A percentile compares a stretch with the other conserved stretches of the same genome.
phyloP scores from a whole-genome alignment of 2,888 invertebrate species.

The Caenorhabditis afra region DNA sequence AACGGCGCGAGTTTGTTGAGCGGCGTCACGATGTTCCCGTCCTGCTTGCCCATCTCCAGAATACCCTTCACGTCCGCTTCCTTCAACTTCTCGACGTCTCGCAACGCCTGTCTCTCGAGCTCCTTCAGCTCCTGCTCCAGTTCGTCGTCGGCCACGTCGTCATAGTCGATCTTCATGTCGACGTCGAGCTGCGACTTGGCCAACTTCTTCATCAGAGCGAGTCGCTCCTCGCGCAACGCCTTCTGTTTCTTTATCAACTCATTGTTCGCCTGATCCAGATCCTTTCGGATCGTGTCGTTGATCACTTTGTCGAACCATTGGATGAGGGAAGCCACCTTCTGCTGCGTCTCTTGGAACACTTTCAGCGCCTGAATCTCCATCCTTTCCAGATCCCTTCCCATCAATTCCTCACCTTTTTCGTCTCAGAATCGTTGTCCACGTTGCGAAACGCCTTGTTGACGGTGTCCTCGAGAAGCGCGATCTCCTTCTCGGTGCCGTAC shows the following conservation, averaged over 20 bases:
- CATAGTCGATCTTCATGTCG: constrained; percentile 79
- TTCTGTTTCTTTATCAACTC: constrained; percentile 81
- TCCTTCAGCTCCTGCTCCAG: constrained; percentile 79
- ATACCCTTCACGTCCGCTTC: constrained; percentile 72
- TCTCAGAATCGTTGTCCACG: constrained; percentile 82
- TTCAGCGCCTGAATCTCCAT: constrained; percentile 79
- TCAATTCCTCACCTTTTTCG: constrained; percentile 70
- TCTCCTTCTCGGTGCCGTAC: constrained; percentile 83
- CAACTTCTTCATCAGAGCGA: constrained; percentile 82
- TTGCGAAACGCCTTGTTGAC: constrained; percentile 83
- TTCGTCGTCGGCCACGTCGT: constrained; percentile 78
- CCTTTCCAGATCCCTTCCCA: background rate
- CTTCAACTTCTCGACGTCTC: constrained; percentile 76
- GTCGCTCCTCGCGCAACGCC: constrained; percentile 82
- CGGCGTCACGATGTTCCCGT: constrained; percentile 78
- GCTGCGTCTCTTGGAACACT: constrained; percentile 82
- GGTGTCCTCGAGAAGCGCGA: constrained; percentile 82
- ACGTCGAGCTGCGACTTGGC: constrained; percentile 78
- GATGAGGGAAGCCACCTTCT: constrained; percentile 82
- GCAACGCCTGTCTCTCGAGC: constrained; percentile 79
- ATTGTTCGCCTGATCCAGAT: constrained; percentile 82
- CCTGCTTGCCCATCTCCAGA: constrained; percentile 75
- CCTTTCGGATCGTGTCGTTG: constrained; percentile 82
- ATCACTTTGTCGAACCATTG: constrained; percentile 83
- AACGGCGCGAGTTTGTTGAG: constrained; percentile 82